Conservation (phyloP, 2,888 invertebrate genomes). For the Alviniconcha strummeri region DNA sequence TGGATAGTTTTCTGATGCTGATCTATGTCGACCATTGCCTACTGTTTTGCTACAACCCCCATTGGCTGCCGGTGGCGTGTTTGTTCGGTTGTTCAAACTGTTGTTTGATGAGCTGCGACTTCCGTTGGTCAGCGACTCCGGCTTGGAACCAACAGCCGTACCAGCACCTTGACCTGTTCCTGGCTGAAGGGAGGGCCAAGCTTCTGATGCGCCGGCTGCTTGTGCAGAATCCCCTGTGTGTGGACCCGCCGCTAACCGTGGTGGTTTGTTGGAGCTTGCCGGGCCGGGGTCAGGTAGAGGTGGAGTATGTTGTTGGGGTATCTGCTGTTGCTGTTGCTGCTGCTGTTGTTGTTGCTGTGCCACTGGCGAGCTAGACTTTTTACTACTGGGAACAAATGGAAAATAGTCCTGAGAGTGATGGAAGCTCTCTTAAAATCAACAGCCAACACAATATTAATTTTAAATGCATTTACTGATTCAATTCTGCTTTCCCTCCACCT, state of each 20-base stretch:
- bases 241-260: neutral
- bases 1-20: constrained; percentile 22
- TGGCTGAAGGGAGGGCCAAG: constrained; percentile 62
- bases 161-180: neutral
- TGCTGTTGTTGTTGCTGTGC: constrained; percentile 24
- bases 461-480: neutral
- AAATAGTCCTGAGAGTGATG: too few species aligned
- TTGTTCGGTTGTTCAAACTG: constrained; percentile 41
- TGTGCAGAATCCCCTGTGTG: constrained; percentile 11
- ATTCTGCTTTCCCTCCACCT: neutral
- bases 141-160: constrained; percentile 37
- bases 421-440: too few species aligned
- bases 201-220: constrained; percentile 46
- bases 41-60: constrained; percentile 37
- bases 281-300: constrained; percentile 16
- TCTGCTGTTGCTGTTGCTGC: constrained; percentile 23
- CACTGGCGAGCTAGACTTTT: constrained; percentile 22
- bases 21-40: constrained; percentile 37
- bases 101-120: constrained; percentile 40
- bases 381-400: constrained; percentile 20
- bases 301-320: constrained; percentile 22
- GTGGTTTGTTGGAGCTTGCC: constrained; percentile 10
- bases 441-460: too few species aligned
- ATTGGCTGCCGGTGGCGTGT: constrained; percentile 39
- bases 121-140: constrained; percentile 47